These are phyloP conservation scores for Drosophila mulleri DNA, from an alignment of 2,888 invertebrate species.

Conservation along the genomic window DNA sequence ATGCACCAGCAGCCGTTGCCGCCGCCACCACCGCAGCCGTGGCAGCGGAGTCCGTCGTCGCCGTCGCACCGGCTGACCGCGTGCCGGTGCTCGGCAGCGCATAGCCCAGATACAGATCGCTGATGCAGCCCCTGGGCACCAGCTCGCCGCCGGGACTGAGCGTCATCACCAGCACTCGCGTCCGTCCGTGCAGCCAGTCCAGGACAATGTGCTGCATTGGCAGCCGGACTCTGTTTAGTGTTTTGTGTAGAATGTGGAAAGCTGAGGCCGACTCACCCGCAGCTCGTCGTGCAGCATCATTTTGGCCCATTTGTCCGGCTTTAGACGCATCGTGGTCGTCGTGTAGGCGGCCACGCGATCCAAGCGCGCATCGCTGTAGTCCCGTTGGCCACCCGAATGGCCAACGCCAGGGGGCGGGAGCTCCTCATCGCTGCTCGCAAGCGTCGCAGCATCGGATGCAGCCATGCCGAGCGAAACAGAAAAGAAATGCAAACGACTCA, in stretches of 20 bases:
- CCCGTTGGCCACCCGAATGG: slow-evolving; percentile 46
- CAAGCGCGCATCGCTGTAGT: slow-evolving; percentile 88
- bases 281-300: slow-evolving; percentile 90
- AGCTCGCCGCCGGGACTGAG: slow-evolving; percentile 85
- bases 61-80: slow-evolving; percentile 5
- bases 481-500: slow-evolving; percentile 52
- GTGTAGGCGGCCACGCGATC: slow-evolving; percentile 92
- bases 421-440: slow-evolving; percentile 74
- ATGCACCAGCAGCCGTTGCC: slow-evolving; percentile 59
- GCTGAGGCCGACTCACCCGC: slow-evolving; percentile 87
- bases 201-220: slow-evolving; percentile 83
- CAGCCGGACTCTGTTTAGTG: neutral
- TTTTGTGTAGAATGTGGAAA: neutral
- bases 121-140: slow-evolving; percentile 84
- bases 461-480: neutral
- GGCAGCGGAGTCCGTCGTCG: slow-evolving; percentile 31
- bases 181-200: slow-evolving; percentile 84
- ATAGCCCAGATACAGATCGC: slow-evolving; percentile 83
- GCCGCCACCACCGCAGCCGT: slow-evolving; percentile 67
- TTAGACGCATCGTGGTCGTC: slow-evolving; percentile 90
- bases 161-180: slow-evolving; percentile 84
- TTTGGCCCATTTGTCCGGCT: slow-evolving; percentile 94
- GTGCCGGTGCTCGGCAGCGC: slow-evolving; percentile 41
- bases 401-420: slow-evolving; percentile 22
- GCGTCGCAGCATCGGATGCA: slow-evolving; percentile 55